These are phyloP conservation scores for Bhutanitis thaidina DNA, from an alignment of 2,888 invertebrate species.

Conservation along the genomic window DNA sequence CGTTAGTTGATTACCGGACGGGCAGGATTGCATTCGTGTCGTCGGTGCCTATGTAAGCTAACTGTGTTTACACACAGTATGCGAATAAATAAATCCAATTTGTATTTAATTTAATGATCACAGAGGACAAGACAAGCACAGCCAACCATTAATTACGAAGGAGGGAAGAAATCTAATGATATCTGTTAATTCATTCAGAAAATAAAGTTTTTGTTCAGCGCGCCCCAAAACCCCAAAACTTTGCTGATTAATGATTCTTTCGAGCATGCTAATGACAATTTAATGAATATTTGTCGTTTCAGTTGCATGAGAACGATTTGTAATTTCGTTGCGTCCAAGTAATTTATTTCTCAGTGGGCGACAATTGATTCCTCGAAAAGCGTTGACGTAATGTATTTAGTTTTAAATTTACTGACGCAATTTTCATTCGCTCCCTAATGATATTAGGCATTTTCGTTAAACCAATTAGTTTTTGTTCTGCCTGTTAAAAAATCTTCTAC, in stretches of 20 bases:
- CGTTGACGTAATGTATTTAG: not conserved
- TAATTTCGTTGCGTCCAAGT: not conserved
- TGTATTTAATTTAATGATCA: not conserved
- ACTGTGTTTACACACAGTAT: too few species aligned
- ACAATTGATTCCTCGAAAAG: not conserved
- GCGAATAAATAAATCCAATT: too few species aligned
- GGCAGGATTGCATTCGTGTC: too few species aligned
- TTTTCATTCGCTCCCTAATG: too few species aligned
- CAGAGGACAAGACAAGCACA: not conserved
- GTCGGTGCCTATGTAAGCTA: too few species aligned
- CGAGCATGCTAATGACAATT: slow-evolving; percentile 10
- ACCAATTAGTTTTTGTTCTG: too few species aligned
- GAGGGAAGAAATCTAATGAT: not conserved
- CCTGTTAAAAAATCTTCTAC: too few species aligned
- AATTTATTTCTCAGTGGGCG: not conserved
- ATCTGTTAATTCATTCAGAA: slow-evolving; percentile 12
- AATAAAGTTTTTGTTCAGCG: slow-evolving; percentile 4
- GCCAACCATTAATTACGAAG: not conserved
- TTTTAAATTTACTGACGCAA: too few species aligned
- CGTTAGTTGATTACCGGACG: too few species aligned
- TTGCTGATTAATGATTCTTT: slow-evolving; percentile 11
- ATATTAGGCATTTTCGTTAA: too few species aligned
- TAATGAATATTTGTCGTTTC: slow-evolving; percentile 8
- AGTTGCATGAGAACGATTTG: not conserved
- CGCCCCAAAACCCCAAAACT: not conserved